Percentiles rank a stretch among this genome's conserved stretches.
Evolutionary conservation across 2,888 invertebrate genomes (phyloP).

Genomic region (Chromoteleia sp.): DNA sequence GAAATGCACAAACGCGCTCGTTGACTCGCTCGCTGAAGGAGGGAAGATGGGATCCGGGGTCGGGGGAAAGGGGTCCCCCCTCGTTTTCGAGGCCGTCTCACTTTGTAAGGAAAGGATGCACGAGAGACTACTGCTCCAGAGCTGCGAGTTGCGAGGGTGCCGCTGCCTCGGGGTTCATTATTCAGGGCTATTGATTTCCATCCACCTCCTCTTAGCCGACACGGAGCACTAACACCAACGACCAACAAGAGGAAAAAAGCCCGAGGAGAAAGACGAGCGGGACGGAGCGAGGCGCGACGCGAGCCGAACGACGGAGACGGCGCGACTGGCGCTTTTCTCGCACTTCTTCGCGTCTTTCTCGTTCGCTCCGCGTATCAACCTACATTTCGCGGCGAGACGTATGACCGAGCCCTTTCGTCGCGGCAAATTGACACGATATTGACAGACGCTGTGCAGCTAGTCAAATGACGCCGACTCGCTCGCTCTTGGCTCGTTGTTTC

Average conservation of each 20-base stretch:
- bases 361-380: conserved; percentile 74
- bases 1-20: conserved; percentile 66
- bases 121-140: conserved; percentile 82
- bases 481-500: conserved; percentile 28
- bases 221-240: conserved; percentile 78
- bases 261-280: conserved; percentile 51
- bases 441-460: conserved; percentile 40
- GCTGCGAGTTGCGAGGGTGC: conserved; percentile 75
- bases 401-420: conserved; percentile 73
- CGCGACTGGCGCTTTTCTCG: conserved; percentile 75
- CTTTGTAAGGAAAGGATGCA: conserved; percentile 69
- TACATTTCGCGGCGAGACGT: conserved; percentile 76
- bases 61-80: conserved; percentile 29
- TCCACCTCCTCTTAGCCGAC: conserved; percentile 81
- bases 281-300: conserved; percentile 63
- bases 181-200: conserved; percentile 85
- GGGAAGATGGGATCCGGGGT: conserved; percentile 26
- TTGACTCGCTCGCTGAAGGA: conserved; percentile 41
- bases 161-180: conserved; percentile 80
- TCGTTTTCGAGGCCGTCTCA: conserved; percentile 58
- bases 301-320: conserved; percentile 55
- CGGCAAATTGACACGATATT: conserved; percentile 59
- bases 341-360: conserved; percentile 61
- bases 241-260: conserved; percentile 74
- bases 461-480: conserved; percentile 34